Base-by-base conservation (phyloP, 1,140 invertebrate genomes). In the Delia radicum region DNA sequence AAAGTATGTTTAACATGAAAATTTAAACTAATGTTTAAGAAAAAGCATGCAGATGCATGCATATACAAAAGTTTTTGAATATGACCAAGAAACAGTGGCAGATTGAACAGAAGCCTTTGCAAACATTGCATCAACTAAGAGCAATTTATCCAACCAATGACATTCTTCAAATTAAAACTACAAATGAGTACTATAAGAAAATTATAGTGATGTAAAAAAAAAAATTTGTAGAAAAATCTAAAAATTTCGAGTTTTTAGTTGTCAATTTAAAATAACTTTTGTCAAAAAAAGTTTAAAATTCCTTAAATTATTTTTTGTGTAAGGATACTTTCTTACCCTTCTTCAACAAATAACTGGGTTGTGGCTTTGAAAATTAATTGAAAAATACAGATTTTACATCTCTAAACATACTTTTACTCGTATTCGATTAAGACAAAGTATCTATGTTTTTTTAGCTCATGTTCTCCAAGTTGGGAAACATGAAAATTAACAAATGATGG, bases 401-500 rank as follows among this genome's bases (percentile, higher is more conserved):
- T 21, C 18, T 21, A n/a, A 55, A n/a, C 18, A 6, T 55, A 55
- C 2, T 55, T 18, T n/a, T 55, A 37, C 8, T 55, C 48, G 48
- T 55, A 55, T 55, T 55, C 48, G 48, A 21, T 55, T 21, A 55
- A 8, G 48, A 1, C 10, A 7, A n/a, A n/a, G 48, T 21, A 55
- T 55, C 48, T 55, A 55, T 21, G 46, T 6, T 55, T 21, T 21
- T 55, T 55, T 18, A 31, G 21, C n/a, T 55, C 46, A 55, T 55
- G 46, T 55, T 55, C 46, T 21, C 18, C 21, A 18, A 28, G 63
- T 26, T 67, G 28, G 63, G 48, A 24, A 55, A 55, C 37, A 48
- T 63, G 71, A 29, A 76, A 76, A 73, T 73, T 73, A 76, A 73
- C 75, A 76, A 76, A 76, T 76, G 75, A 76, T 37, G 69, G 69